Percentiles rank a stretch among this genome's conserved stretches.
phyloP scores from a whole-genome alignment of 92 coral and sea anemone genomes.

The Siderastrea radians region DNA sequence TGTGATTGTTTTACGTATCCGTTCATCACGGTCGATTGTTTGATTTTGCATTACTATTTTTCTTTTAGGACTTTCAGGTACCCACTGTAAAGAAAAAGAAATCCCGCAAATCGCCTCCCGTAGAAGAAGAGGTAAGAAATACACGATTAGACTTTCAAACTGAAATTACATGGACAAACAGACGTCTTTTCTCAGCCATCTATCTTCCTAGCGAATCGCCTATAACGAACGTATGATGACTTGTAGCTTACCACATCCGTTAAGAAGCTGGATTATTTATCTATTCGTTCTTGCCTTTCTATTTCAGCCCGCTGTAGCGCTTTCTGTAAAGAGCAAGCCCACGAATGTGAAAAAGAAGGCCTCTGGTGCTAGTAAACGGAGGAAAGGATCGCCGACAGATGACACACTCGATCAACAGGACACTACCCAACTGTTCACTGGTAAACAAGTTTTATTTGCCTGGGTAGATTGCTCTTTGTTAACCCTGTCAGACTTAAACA shows the following conservation, averaged over 20 bases:
- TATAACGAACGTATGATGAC: too few relatives aligned
- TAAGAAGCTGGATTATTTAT: not conserved
- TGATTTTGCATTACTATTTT: not conserved
- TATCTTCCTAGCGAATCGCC: too few relatives aligned
- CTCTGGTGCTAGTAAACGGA: conserved; percentile 8
- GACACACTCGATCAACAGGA: conserved; percentile 4
- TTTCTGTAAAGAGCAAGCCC: conserved; percentile 15
- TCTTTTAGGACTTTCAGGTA: conserved; percentile 8
- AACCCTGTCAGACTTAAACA: not conserved
- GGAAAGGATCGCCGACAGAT: conserved; percentile 31
- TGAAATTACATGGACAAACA: not conserved
- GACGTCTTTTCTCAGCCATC: not conserved
- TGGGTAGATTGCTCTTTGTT: not conserved
- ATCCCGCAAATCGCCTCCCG: conserved; percentile 12
- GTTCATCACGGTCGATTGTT: not conserved
- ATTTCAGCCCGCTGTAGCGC: conserved; percentile 2
- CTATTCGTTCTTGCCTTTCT: not conserved
- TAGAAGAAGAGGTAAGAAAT: conserved; percentile 38
- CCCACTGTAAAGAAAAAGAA: conserved; percentile 47
- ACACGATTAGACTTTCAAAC: not conserved
- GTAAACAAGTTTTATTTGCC: not conserved
- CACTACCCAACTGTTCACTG: not conserved
- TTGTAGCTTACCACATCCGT: not conserved
- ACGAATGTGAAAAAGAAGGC: conserved; percentile 16
- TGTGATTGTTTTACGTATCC: not conserved